These are phyloP conservation scores for Cepaea nemoralis DNA, from an alignment of 1,140 invertebrate species.

Conservation along the genomic window DNA sequence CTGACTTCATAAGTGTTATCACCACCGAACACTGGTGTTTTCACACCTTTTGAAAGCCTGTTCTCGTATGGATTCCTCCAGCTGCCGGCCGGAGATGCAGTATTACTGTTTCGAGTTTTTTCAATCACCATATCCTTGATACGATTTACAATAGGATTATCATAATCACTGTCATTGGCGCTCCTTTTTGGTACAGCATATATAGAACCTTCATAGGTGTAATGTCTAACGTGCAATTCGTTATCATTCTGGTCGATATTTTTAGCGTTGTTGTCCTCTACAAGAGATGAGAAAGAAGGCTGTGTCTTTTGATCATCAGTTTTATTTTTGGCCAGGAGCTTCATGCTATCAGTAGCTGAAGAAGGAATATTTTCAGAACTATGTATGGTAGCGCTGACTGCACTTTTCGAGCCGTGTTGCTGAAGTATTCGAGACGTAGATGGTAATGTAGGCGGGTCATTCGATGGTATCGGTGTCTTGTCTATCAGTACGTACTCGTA, in stretches of 20 bases:
- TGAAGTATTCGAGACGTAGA: not conserved
- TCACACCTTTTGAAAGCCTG: not conserved
- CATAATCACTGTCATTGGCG: not conserved
- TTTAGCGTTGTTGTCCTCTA: not conserved
- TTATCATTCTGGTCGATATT: not conserved
- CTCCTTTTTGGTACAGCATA: constrained; percentile 37
- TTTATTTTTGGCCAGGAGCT: constrained; percentile 45
- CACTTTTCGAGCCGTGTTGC: not conserved
- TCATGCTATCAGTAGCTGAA: constrained; percentile 47
- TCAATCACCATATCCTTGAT: constrained; percentile 45
- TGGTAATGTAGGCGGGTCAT: not conserved
- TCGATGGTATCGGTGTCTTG: not conserved
- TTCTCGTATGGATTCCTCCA: not conserved
- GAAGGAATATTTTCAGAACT: not conserved
- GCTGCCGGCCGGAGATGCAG: not conserved
- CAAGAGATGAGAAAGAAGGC: not conserved
- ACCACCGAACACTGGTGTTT: not conserved
- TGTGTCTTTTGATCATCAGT: constrained; percentile 45
- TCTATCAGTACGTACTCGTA: not conserved
- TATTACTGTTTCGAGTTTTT: constrained; percentile 13
- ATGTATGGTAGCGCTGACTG: not conserved
- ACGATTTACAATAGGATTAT: constrained; percentile 42
- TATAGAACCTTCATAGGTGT: constrained; percentile 35
- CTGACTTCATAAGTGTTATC: not conserved
- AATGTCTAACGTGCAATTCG: not conserved